Evolutionary conservation across 1,140 invertebrate genomes (phyloP).

Genomic region (Hyles euphorbiae): DNA sequence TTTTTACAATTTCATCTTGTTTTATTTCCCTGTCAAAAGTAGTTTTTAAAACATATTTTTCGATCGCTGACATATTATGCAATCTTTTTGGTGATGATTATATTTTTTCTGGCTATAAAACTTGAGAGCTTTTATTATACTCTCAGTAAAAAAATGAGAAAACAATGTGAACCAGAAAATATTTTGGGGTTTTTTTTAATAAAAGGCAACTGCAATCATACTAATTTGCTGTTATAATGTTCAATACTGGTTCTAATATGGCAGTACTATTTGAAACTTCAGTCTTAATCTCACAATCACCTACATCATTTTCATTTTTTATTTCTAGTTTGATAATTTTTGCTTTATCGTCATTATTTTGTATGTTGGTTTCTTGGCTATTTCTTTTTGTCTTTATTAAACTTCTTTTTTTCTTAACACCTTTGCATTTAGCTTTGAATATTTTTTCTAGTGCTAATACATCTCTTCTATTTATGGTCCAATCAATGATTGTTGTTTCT

Average conservation of each 20-base stretch:
- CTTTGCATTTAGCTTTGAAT: slow-evolving; percentile 63
- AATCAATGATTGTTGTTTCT: slow-evolving; percentile 46
- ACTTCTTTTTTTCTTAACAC: slow-evolving; percentile 57
- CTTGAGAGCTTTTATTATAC: too few species aligned
- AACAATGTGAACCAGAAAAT: too few species aligned
- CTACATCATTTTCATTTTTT: slow-evolving; percentile 32
- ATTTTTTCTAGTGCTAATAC: slow-evolving; percentile 53
- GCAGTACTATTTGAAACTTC: neutral
- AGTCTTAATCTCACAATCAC: slow-evolving; percentile 13
- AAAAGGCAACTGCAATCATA: too few species aligned
- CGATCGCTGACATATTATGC: too few species aligned
- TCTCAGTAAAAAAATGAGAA: too few species aligned
- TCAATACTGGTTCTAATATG: neutral
- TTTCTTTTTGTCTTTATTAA: slow-evolving; percentile 56
- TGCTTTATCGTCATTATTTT: slow-evolving; percentile 33
- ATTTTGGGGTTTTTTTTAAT: too few species aligned
- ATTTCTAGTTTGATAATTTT: slow-evolving; percentile 52
- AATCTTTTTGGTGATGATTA: too few species aligned
- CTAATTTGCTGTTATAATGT: too few species aligned
- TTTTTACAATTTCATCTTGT: too few species aligned
- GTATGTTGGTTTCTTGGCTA: slow-evolving; percentile 22
- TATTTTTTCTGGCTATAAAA: too few species aligned
- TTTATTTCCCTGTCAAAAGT: too few species aligned
- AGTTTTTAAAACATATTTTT: too few species aligned
- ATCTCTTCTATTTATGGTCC: slow-evolving; percentile 55